Conservation (phyloP, 2,888 invertebrate genomes). For the Cheilosia vulpina region DNA sequence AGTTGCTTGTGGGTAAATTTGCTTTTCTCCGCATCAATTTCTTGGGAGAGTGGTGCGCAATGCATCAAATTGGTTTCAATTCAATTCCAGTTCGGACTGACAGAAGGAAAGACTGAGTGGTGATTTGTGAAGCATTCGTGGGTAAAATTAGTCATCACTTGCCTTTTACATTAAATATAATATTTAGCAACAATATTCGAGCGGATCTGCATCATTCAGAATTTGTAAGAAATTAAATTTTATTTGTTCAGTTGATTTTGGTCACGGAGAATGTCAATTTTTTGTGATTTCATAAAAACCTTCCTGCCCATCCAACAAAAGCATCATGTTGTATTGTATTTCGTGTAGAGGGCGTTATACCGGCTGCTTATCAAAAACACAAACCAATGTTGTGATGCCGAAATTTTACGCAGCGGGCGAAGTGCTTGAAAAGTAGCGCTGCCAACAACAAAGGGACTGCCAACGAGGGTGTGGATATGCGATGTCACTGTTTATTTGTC, state of each 20-base stretch:
- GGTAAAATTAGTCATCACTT: constrained; percentile 6
- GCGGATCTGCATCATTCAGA: not conserved
- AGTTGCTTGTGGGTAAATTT: not conserved
- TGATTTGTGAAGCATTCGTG: constrained; percentile 30
- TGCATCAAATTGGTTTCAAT: not conserved
- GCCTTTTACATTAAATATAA: not conserved
- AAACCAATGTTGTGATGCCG: constrained; percentile 49
- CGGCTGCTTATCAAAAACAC: constrained; percentile 57
- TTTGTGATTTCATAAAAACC: no score
- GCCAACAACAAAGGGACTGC: constrained; percentile 7
- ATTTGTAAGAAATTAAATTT: not conserved
- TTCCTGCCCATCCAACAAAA: not conserved
- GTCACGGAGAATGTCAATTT: no score
- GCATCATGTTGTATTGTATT: not conserved
- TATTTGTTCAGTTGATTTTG: no score
- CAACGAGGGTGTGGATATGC: not conserved
- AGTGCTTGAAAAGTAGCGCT: constrained; percentile 33
- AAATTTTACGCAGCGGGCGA: constrained; percentile 29
- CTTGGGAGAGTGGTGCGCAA: constrained; percentile 37
- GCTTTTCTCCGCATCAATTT: not conserved
- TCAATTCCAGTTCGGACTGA: not conserved
- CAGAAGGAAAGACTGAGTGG: constrained; percentile 10
- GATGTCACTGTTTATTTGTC: not conserved
- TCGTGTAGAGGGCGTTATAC: constrained; percentile 58
- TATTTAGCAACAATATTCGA: not conserved